phyloP scores from a whole-genome alignment of 64 coral and sea anemone genomes.

The Actinia equina region DNA sequence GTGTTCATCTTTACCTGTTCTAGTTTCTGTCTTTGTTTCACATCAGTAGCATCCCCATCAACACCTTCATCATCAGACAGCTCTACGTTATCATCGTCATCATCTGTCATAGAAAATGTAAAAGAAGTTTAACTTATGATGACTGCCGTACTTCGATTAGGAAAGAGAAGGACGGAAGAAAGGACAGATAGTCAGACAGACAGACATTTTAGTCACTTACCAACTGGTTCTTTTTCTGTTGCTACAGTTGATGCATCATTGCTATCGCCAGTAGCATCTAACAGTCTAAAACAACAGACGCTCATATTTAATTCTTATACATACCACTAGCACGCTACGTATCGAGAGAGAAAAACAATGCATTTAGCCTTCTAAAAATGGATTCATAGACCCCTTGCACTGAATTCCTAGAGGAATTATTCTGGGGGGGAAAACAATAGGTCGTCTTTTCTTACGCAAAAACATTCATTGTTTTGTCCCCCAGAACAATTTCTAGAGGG shows the following conservation, averaged over 20 bases:
- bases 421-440: too few species aligned
- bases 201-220: neutral
- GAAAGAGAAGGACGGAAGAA: neutral
- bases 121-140: neutral
- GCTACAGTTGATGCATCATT: neutral
- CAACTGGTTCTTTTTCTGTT: neutral
- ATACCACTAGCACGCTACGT: too few species aligned
- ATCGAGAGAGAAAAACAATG: too few species aligned
- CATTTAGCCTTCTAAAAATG: too few species aligned
- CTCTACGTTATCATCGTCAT: constrained; percentile 92
- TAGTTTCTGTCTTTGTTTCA: constrained; percentile 71
- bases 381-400: too few species aligned
- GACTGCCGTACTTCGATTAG: neutral
- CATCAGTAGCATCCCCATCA: constrained; percentile 88
- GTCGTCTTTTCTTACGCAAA: too few species aligned
- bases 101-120: constrained; percentile 29
- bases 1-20: constrained; percentile 64
- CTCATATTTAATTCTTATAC: too few species aligned
- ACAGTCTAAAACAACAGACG: neutral
- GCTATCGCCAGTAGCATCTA: neutral
- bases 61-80: constrained; percentile 87
- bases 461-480: too few species aligned
- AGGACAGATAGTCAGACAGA: neutral
- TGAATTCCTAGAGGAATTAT: too few species aligned
- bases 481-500: too few species aligned